Evolutionary conservation across 2,888 invertebrate genomes (phyloP), one percentile per base, ranked within the genome.

Genomic region (Cepaea hortensis): DNA sequence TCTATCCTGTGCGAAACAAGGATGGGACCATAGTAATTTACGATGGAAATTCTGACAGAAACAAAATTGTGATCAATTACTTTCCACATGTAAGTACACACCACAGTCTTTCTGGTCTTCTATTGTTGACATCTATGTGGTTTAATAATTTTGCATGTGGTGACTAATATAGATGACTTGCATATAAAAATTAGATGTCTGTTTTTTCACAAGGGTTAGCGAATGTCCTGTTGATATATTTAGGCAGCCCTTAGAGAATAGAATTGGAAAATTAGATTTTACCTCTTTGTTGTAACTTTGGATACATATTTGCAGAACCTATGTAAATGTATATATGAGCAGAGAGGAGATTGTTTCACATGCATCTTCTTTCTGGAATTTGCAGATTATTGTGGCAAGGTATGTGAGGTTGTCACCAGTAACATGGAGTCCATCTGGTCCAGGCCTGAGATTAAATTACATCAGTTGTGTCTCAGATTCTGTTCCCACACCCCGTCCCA

Each of bases 391-490:
- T 79, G 80, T 65, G n/a, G 91, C 91, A 11, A 91, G 91, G 81
- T 91, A 89, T 87, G 90, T 92, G 68, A 90, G 92, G 18, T 88
- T 93, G 18, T 89, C 89, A 61, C 92, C 92, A 6, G 81, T 89
- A 5, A 88, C 88, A 9, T 91, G 90, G 90, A 86, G 90, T 35
- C 88, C 90, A 9, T 85, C 86, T 9, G 90, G 90, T 23, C 88
- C 91, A 48, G 91, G 90, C 11, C 86, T 92, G 70, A 87, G 92
- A 46, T 87, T 91, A 68, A 91, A 92, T 85, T 88, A 92, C 68
- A 87, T 92, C 7, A 91, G 91, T 23, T 93, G 92, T 87, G 89
- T 89, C 73, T 86, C 83, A 11, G 88, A 89, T 11, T 85, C 90
- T 18, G 79, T 85, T 65, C 46, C 87, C 18, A 70, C 81, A 35